A percentile compares a stretch with the other conserved stretches of the same genome.
These are phyloP conservation scores for Cyphomyrus discorhynchus DNA, from an alignment of 2,113 vertebrate species.

Conservation along the genomic window DNA sequence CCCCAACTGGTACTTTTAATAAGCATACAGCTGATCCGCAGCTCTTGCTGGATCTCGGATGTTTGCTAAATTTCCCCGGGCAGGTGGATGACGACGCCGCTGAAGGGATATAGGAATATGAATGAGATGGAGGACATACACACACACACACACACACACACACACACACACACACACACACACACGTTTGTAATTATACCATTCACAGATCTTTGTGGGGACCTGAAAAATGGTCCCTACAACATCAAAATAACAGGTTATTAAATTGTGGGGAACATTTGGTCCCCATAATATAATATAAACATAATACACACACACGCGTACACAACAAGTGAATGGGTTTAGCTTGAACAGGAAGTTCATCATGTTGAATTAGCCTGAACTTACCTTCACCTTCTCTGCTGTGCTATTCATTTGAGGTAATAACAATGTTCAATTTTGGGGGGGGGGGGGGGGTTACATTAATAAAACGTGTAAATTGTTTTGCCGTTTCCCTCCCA, in stretches of 20 bases:
- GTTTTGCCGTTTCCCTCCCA: neutral
- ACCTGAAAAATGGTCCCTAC: too few species aligned
- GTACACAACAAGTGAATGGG: neutral
- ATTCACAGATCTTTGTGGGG: too few species aligned
- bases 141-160: neutral
- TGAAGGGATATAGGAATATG: neutral
- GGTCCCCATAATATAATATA: too few species aligned
- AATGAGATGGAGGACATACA: neutral
- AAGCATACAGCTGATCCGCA: neutral
- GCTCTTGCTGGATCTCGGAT: neutral
- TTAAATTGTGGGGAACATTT: too few species aligned
- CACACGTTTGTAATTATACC: too few species aligned
- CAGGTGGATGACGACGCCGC: too few species aligned
- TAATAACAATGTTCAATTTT: neutral
- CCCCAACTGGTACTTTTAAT: neutral
- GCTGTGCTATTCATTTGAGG: neutral
- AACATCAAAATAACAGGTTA: too few species aligned
- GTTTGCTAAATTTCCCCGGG: neutral
- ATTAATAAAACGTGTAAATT: neutral
- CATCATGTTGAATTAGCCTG: neutral
- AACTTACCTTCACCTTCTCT: neutral
- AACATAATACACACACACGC: neutral
- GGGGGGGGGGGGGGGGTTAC: neutral
- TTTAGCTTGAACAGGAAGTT: neutral
- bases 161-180: neutral